phyloP scores from a whole-genome alignment of 2,888 invertebrate genomes.

The Hirudinaria manillensis region DNA sequence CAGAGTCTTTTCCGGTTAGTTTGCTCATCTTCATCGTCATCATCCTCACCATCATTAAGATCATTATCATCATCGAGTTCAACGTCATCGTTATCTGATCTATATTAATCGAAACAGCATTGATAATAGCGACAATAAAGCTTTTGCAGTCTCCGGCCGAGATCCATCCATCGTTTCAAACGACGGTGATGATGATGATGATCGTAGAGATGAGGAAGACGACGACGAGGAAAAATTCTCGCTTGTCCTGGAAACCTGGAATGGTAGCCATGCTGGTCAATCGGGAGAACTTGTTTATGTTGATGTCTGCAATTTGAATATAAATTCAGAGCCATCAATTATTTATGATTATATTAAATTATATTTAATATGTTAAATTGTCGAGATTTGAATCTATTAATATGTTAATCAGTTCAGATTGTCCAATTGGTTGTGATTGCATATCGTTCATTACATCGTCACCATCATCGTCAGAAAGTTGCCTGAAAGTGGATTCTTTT shows the following conservation, averaged over 20 bases:
- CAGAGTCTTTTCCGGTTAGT: background rate
- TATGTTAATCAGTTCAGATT: too few relatives aligned
- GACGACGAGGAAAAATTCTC: constrained; percentile 10
- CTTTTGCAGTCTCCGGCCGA: too few relatives aligned
- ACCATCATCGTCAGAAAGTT: too few relatives aligned
- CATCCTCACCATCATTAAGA: constrained; percentile 9
- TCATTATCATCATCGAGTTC: background rate
- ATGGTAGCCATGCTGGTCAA: background rate
- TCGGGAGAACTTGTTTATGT: constrained; percentile 1
- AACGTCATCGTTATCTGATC: background rate
- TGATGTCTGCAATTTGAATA: constrained; percentile 5
- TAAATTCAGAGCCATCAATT: background rate
- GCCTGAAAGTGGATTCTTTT: too few relatives aligned
- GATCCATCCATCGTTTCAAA: background rate
- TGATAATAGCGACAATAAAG: too few relatives aligned
- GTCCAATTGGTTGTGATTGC: too few relatives aligned
- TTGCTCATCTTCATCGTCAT: background rate
- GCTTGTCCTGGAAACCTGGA: background rate
- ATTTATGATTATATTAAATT: too few relatives aligned
- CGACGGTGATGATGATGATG: background rate
- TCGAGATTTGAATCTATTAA: too few relatives aligned
- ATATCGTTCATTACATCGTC: too few relatives aligned
- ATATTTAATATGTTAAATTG: too few relatives aligned
- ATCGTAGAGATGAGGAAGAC: constrained; percentile 7
- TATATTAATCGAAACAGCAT: too few relatives aligned